Evolutionary conservation across 2,797 vertebrate genomes (phyloP).

Genomic region (Naso thynnoides): DNA sequence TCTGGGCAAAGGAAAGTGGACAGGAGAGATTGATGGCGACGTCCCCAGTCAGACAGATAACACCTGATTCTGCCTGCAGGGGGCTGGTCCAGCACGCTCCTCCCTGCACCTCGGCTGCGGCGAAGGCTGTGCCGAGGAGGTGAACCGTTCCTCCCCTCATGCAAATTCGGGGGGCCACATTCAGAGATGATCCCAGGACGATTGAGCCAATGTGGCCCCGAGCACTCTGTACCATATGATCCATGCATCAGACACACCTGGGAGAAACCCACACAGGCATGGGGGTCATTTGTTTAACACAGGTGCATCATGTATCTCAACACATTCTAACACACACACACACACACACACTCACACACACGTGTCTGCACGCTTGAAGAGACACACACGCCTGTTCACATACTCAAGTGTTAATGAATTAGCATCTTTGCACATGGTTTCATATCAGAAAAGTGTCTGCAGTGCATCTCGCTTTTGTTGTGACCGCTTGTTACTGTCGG

Average conservation of each 20-base stretch:
- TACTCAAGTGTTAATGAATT: conserved; percentile 53
- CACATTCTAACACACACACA: conserved; percentile 39
- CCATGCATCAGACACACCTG: conserved; percentile 82
- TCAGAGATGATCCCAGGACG: conserved; percentile 83
- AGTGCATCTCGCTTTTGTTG: conserved; percentile 8
- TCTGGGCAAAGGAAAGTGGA: conserved; percentile 76
- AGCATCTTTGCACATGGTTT: conserved; percentile 12
- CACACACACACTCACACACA: conserved; percentile 24
- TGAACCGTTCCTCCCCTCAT: conserved; percentile 79
- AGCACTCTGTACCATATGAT: conserved; percentile 80
- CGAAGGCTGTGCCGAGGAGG: conserved; percentile 73
- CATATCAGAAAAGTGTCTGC: conserved; percentile 20
- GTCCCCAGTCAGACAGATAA: conserved; percentile 86
- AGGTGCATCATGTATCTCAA: conserved; percentile 71
- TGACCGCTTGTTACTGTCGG: conserved; percentile 22
- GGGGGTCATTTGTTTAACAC: conserved; percentile 82
- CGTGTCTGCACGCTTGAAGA: conserved; percentile 40
- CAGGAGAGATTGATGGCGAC: conserved; percentile 83
- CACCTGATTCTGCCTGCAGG: conserved; percentile 84
- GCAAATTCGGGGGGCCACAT: conserved; percentile 83
- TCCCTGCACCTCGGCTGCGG: conserved; percentile 65
- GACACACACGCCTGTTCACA: conserved; percentile 22
- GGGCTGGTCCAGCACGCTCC: conserved; percentile 72
- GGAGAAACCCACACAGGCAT: conserved; percentile 77
- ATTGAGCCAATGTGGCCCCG: conserved; percentile 78